Percentiles rank a stretch among this genome's conserved stretches.
Evolutionary conservation across 2,113 vertebrate species (phyloP).

Genomic region (Aptenodytes patagonicus): DNA sequence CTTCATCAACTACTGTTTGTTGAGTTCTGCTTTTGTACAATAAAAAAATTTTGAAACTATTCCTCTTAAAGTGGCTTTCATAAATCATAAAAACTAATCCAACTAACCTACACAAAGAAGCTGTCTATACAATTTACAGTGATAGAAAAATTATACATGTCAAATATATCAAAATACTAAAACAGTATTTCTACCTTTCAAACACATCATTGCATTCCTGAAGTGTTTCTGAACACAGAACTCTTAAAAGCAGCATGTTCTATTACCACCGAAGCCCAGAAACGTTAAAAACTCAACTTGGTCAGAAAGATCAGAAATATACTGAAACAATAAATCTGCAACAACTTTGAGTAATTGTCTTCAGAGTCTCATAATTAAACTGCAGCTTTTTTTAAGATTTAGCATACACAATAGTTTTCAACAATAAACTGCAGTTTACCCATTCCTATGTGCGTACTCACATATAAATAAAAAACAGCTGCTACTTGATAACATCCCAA

Average conservation of each 20-base stretch:
- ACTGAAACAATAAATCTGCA: neutral
- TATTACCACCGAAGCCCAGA: neutral
- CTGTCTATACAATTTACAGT: conserved; percentile 38
- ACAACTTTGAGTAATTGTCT: no score
- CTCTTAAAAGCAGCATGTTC: neutral
- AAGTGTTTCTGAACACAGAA: neutral
- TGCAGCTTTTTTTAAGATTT: neutral
- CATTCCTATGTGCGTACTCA: neutral
- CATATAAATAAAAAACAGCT: neutral
- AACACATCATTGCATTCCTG: conserved; percentile 15
- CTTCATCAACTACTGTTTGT: conserved; percentile 8
- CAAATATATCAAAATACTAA: conserved; percentile 46
- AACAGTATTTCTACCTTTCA: conserved; percentile 54
- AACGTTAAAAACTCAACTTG: neutral
- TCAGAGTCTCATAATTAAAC: no score
- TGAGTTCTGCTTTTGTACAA: neutral
- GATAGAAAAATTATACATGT: conserved; percentile 38
- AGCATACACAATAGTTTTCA: neutral
- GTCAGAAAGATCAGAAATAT: neutral
- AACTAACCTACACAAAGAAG: conserved; percentile 51
- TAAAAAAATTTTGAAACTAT: neutral
- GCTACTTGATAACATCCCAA: neutral
- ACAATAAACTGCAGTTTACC: neutral
- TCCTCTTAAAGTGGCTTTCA: conserved; percentile 35
- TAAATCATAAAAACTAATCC: conserved; percentile 63